Evolutionary conservation across 2,888 invertebrate genomes (phyloP), one percentile per base, ranked within the genome.

Genomic region (Bibio marci): DNA sequence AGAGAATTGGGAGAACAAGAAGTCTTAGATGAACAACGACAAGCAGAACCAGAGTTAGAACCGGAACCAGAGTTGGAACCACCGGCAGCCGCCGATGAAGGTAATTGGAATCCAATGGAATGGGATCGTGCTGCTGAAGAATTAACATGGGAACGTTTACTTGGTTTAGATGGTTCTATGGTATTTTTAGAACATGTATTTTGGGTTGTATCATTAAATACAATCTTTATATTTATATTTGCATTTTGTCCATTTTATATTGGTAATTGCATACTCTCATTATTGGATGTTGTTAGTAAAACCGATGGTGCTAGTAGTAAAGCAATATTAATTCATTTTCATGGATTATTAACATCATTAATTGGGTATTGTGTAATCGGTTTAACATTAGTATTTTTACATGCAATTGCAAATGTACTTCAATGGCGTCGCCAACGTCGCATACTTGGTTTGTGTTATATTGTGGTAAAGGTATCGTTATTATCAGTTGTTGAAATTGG

Each of bases 91-190:
- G 70, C 66, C 11, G 38, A 38, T 13, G 37, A 37, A 19, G 31
- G 31, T 4, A 92, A 92, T 53, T 95, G 95, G 92, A 95, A 95
- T 62, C 94, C 92, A 0, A 90, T 95, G 73, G 95, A 95, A 55
- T 97, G 94, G 94, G 95, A 97, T 56, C 70, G 94, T 45, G 92
- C 92, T 0, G 91, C 88, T 11, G 98, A 95, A 55, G 98, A 98
- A 58, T 65, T 98, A 19, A 98, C 97, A 0, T 98, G 98, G 98
- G 97, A 98, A 57, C 73, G 94, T 46, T 66, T 98, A 6, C 67
- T 98, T 1, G 97, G 97, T 0, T 63, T 98, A 10, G 97, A 98
- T 62, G 97, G 97, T 0, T 95, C 95, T 0, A 72, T 97, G 51
- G 83, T 94, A 35, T 98, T 98, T 57, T 63, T 98, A 39, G 98